phyloP scores from a whole-genome alignment of 64 coral and sea anemone genomes.

The Exaiptasia diaphana region DNA sequence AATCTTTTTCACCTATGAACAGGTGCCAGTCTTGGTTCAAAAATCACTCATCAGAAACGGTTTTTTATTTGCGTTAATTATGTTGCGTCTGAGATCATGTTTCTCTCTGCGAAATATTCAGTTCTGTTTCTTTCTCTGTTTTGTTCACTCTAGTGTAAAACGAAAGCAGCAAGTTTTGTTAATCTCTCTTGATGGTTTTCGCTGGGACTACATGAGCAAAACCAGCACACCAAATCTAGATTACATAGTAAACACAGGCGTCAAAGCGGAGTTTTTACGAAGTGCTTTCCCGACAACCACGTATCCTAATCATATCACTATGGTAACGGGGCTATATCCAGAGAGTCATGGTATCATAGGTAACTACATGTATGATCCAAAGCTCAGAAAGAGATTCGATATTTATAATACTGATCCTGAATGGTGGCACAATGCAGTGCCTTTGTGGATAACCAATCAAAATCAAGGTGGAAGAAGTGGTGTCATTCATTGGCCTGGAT shows the following conservation, averaged over 20 bases:
- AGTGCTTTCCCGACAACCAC: constrained; percentile 76
- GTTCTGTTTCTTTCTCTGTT: too few species aligned
- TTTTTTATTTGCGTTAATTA: too few species aligned
- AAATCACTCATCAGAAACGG: too few species aligned
- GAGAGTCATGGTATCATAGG: constrained; percentile 77
- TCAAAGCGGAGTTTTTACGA: constrained; percentile 54
- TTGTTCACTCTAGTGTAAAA: too few species aligned
- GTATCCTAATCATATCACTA: constrained; percentile 71
- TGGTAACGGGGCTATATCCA: constrained; percentile 85
- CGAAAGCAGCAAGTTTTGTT: constrained; percentile 41
- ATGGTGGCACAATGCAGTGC: constrained; percentile 81
- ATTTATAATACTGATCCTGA: constrained; percentile 48
- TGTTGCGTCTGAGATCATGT: too few species aligned
- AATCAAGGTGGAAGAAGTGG: constrained; percentile 69
- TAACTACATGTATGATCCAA: constrained; percentile 83
- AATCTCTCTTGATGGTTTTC: constrained; percentile 89
- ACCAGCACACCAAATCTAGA: constrained; percentile 68
- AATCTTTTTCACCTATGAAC: too few species aligned
- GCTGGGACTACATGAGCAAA: constrained; percentile 79
- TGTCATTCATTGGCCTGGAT: constrained; percentile 75
- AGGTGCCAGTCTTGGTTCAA: too few species aligned
- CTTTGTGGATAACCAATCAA: constrained; percentile 90
- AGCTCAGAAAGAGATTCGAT: constrained; percentile 62
- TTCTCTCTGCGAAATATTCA: too few species aligned
- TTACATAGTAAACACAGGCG: constrained; percentile 58